Evolutionary conservation across 2,113 vertebrate species (phyloP).

Genomic region (Cricetomys ansorgei): DNA sequence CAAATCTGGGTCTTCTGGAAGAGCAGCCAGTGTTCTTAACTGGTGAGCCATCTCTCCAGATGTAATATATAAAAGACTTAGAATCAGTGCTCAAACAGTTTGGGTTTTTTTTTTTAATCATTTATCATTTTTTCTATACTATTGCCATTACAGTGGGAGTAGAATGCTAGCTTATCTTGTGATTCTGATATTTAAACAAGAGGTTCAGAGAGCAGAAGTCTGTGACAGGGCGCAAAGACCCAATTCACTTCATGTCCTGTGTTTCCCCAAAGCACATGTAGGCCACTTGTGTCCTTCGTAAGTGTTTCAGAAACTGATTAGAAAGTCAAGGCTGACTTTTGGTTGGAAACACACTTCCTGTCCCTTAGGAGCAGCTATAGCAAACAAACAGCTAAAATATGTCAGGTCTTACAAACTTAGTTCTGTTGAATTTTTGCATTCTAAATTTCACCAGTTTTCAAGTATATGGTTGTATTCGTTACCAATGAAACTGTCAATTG

Average conservation of each 20-base stretch:
- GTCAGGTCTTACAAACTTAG: not conserved
- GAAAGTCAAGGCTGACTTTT: slow-evolving; percentile 47
- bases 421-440: not conserved
- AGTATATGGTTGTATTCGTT: slow-evolving; percentile 5
- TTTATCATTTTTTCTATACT: too few relatives aligned
- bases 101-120: too few relatives aligned
- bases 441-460: not conserved
- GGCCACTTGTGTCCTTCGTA: slow-evolving; percentile 10
- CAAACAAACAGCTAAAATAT: not conserved
- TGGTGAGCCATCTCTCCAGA: not conserved
- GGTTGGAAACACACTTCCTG: slow-evolving; percentile 29
- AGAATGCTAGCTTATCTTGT: not conserved
- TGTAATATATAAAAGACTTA: not conserved
- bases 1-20: not conserved
- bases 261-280: slow-evolving; percentile 11
- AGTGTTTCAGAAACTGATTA: slow-evolving; percentile 15
- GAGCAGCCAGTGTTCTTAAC: not conserved
- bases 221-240: not conserved
- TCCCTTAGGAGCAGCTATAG: not conserved
- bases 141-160: not conserved
- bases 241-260: slow-evolving; percentile 4
- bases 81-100: not conserved
- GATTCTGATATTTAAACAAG: not conserved
- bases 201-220: not conserved
- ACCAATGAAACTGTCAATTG: not conserved